Evolutionary conservation across 2,888 invertebrate genomes (phyloP), one percentile per base, ranked within the genome.

Genomic region (Dusona sp.): DNA sequence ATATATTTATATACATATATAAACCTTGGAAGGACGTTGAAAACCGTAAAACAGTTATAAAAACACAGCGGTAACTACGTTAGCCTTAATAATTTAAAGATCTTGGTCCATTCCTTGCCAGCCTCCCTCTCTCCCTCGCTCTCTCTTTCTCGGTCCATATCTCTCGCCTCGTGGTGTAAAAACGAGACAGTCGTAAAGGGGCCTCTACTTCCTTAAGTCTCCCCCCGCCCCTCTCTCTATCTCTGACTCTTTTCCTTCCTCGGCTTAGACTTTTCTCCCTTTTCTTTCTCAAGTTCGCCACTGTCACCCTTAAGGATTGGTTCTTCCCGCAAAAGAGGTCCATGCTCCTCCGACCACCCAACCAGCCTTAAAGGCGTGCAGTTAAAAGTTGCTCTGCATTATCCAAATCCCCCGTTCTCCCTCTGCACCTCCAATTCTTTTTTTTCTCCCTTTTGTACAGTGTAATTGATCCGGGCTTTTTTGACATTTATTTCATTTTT

Each of bases 11-110:
- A 33, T 64, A n/a, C 0, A 22, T 54, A 29, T 82, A 61, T 75
- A 84, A 79, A 80, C 64, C 48, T 67, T 38, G 79, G 61, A 74
- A 79, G 79, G 85, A 79, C 88, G 86, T 81, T 81, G 86, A 84
- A 88, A 91, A 93, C 84, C 92, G 92, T 94, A 94, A 94, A 94
- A 94, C 93, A 93, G 94, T 94, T 94, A 93, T 94, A 94, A 94
- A 92, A 92, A 91, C 91, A 93, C 93, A 92, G 92, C 92, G 92
- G 93, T 93, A 93, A 94, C 93, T 93, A 92, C 93, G 93, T 94
- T 94, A 93, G 88, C 89, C 92, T 94, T 91, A 93, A 93, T 94
- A 93, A 94, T 94, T 92, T 92, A 93, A 90, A 90, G 38, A 75
- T 45, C 48, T 33, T 33, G 75, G 64, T 67, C 78, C 68, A 68